Percentiles rank a stretch among this genome's conserved stretches.
Evolutionary conservation across 2,113 vertebrate genomes (phyloP).

Genomic region (Malaclemys terrapin): DNA sequence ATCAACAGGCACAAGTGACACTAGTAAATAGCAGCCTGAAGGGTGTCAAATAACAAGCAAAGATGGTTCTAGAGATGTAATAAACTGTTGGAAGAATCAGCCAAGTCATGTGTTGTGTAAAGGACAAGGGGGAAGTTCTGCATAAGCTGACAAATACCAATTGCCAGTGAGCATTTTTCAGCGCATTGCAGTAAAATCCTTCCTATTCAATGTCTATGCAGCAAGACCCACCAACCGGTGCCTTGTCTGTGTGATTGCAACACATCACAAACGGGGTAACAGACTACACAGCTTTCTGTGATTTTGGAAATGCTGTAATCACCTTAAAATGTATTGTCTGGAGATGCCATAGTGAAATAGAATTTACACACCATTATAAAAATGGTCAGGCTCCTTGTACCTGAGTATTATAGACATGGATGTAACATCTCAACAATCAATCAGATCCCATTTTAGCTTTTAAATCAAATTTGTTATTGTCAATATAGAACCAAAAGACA

Average conservation of each 20-base stretch:
- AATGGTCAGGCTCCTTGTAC: slow-evolving; percentile 54
- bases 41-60: not conserved
- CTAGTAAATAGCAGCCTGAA: slow-evolving; percentile 1
- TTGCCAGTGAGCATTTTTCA: not conserved
- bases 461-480: slow-evolving; percentile 38
- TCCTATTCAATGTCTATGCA: not conserved
- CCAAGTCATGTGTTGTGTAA: not conserved
- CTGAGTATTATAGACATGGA: not conserved
- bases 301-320: slow-evolving; percentile 13
- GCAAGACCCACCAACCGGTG: not conserved
- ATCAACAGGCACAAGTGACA: not conserved
- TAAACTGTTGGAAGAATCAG: not conserved
- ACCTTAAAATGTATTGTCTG: not conserved
- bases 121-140: slow-evolving; percentile 24
- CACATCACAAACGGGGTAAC: slow-evolving; percentile 4
- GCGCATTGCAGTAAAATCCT: slow-evolving; percentile 43
- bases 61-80: not conserved
- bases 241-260: not conserved
- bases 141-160: slow-evolving; percentile 38
- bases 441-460: slow-evolving; percentile 52
- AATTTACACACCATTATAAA: slow-evolving; percentile 49
- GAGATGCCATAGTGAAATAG: slow-evolving; percentile 12
- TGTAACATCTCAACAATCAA: slow-evolving; percentile 47
- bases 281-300: not conserved
- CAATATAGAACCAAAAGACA: slow-evolving; percentile 60